These are phyloP conservation scores for Neomorphus geoffroyi DNA, from an alignment of 2,797 vertebrate genomes.

Conservation along the genomic window DNA sequence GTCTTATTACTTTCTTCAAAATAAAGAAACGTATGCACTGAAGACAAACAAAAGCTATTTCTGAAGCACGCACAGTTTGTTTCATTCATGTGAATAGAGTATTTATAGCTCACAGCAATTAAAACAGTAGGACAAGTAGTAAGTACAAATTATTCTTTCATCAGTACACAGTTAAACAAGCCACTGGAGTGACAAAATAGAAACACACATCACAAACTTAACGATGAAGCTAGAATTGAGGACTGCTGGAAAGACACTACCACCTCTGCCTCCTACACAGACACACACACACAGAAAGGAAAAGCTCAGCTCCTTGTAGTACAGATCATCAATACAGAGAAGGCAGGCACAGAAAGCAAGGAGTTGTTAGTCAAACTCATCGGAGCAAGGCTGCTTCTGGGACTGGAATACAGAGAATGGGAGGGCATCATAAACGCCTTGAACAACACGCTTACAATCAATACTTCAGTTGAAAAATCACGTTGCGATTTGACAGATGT, in stretches of 20 bases:
- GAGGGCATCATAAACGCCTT: background rate
- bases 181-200: constrained; percentile 45
- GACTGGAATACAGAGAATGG: background rate
- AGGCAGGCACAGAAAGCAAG: background rate
- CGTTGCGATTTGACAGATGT: background rate
- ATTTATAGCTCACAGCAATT: constrained; percentile 71
- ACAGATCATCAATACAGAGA: constrained; percentile 5
- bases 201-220: constrained; percentile 10
- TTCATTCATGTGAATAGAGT: constrained; percentile 66
- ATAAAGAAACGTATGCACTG: constrained; percentile 35
- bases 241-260: constrained; percentile 15
- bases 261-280: constrained; percentile 39
- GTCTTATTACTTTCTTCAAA: constrained; percentile 55
- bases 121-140: constrained; percentile 70
- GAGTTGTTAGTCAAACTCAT: constrained; percentile 2
- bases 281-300: background rate
- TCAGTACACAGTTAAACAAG: constrained; percentile 63
- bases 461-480: background rate
- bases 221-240: background rate
- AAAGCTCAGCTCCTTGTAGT: background rate
- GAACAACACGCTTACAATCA: background rate
- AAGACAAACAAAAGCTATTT: constrained; percentile 68
- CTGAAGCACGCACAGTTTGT: constrained; percentile 57
- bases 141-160: constrained; percentile 72
- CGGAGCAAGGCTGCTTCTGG: background rate